A percentile compares a stretch with the other conserved stretches of the same genome.
Conservation (phyloP, 2,888 invertebrate species). For the Drosophila falleni region DNA sequence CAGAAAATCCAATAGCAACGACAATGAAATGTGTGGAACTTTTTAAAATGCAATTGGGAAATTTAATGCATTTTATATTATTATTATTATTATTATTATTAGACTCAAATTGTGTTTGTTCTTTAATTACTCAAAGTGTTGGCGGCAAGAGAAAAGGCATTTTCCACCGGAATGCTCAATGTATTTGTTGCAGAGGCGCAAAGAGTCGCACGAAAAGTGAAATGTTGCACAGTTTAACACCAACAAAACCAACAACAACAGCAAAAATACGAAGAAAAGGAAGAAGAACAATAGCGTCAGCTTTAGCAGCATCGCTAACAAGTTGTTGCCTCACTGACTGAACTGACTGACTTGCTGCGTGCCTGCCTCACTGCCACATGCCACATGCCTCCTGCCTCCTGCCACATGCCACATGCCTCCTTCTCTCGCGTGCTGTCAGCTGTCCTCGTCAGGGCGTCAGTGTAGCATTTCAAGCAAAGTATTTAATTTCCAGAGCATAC, state of each 20-base stretch:
- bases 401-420: constrained; percentile 2
- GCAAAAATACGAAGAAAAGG: neutral
- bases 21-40: constrained; percentile 23
- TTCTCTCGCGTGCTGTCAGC: constrained; percentile 31
- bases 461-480: constrained; percentile 78
- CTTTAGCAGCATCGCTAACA: constrained; percentile 54
- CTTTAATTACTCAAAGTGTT: constrained; percentile 66
- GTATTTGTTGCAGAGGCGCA: constrained; percentile 31
- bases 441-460: constrained; percentile 60
- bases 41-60: constrained; percentile 28
- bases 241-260: constrained; percentile 8
- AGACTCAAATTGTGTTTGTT: constrained; percentile 55
- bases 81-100: constrained; percentile 64
- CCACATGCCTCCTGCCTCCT: neutral
- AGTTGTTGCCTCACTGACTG: constrained; percentile 58
- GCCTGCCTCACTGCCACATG: constrained; percentile 1
- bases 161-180: constrained; percentile 28
- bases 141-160: constrained; percentile 24
- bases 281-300: constrained; percentile 25
- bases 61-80: constrained; percentile 27
- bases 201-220: constrained; percentile 59
- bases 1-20: neutral
- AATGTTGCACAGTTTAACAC: constrained; percentile 56
- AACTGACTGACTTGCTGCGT: constrained; percentile 38
- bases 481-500: constrained; percentile 75